Percentiles rank a stretch among this genome's conserved stretches.
These are phyloP conservation scores for Andrena trimmerana DNA, from an alignment of 2,888 invertebrate species.

Conservation along the genomic window DNA sequence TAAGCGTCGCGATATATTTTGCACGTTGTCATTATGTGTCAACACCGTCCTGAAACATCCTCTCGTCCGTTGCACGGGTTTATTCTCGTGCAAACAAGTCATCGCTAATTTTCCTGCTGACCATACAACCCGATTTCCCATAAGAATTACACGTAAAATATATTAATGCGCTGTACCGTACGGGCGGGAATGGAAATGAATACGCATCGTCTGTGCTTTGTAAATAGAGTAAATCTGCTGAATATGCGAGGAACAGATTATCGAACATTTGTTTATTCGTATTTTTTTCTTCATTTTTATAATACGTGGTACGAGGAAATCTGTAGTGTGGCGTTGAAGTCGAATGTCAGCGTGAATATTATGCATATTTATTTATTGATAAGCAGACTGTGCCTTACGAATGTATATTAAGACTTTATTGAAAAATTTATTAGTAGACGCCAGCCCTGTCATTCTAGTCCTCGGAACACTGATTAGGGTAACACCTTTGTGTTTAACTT, in stretches of 20 bases:
- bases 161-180: constrained; percentile 32
- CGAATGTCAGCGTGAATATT: neutral
- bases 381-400: too few species aligned
- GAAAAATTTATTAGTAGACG: too few species aligned
- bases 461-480: too few species aligned
- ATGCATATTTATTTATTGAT: too few species aligned
- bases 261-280: neutral
- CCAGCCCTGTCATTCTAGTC: too few species aligned
- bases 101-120: constrained; percentile 51
- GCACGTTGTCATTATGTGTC: constrained; percentile 29
- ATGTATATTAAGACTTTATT: too few species aligned
- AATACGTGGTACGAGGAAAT: neutral
- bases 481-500: too few species aligned
- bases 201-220: constrained; percentile 33
- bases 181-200: constrained; percentile 21
- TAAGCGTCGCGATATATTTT: constrained; percentile 40
- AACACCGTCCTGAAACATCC: constrained; percentile 26
- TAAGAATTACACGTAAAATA: constrained; percentile 50
- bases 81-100: constrained; percentile 52
- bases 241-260: constrained; percentile 9
- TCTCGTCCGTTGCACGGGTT: constrained; percentile 10
- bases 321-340: neutral
- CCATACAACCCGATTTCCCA: constrained; percentile 52
- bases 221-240: constrained; percentile 1
- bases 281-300: neutral